Evolutionary conservation across 1,140 invertebrate genomes (phyloP), one percentile per base, ranked within the genome.

Genomic region (Heliothis virescens): DNA sequence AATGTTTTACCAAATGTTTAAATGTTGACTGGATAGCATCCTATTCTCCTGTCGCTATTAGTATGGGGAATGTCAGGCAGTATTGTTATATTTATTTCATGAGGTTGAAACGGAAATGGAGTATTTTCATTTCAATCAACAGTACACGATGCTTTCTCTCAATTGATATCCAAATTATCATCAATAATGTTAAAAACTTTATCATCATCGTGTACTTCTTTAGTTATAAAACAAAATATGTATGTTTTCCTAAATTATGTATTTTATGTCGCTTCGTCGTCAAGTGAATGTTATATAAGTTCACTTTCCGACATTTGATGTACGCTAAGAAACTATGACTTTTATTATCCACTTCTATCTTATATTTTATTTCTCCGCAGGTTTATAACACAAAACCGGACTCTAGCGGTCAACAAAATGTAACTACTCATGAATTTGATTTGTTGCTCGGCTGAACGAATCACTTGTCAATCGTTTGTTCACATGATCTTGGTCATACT

Each of bases 361-460:
- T 95, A 88, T 89, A 79, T 92, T 94, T 95, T 94, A 92, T 93
- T 92, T 95, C 90, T 95, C 90, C 92, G 91, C 95, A 95, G 95
- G 95, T 95, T 92, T 95, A 95, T 95, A 95, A 95, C 92, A 94
- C 94, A 94, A 95, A 95, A 95, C 88, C 94, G 94, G 95, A 95
- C 85, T 91, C 95, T 91, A 95, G 90, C 92, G 95, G 94, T 92
- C 95, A 95, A 92, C 92, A 91, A 93, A 95, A 94, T 94, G 95
- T 95, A 95, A 95, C 91, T 95, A 95, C 89, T 92, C 82, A 90
- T 89, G 84, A 82, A 85, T 85, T 87, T 88, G 84, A 86, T 87
- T 91, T 86, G 89, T 87, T 92, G 88, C 87, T 92, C 92, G 86
- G 89, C 91, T 92, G 87, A 90, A 88, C 86, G 78, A 90, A 87